These are phyloP conservation scores for Mythimna impura DNA, from an alignment of 2,888 invertebrate species.

Conservation along the genomic window DNA sequence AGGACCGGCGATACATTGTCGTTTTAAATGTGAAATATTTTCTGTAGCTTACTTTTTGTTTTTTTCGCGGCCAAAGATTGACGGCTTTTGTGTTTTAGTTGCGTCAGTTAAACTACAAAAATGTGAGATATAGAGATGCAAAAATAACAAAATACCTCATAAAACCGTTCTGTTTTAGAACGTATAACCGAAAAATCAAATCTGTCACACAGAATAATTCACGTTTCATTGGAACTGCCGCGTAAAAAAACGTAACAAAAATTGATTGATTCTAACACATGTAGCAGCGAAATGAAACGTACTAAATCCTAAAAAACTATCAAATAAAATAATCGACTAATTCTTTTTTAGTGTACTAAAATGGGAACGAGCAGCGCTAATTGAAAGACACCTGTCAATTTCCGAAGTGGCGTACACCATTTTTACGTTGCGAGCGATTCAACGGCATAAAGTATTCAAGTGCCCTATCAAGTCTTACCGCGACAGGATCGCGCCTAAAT, in stretches of 20 bases:
- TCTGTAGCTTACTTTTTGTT: constrained; percentile 64
- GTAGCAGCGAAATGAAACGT: constrained; percentile 36
- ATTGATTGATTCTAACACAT: constrained; percentile 50
- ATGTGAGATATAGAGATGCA: constrained; percentile 30
- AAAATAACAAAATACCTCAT: constrained; percentile 17
- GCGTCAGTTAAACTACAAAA: constrained; percentile 42
- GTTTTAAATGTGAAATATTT: constrained; percentile 66
- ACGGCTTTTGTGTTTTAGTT: constrained; percentile 53
- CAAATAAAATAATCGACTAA: constrained; percentile 55
- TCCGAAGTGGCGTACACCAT: constrained; percentile 72
- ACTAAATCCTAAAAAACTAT: constrained; percentile 51
- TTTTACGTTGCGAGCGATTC: constrained; percentile 76
- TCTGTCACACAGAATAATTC: constrained; percentile 40
- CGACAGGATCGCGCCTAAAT: constrained; percentile 84
- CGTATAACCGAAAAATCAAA: constrained; percentile 24
- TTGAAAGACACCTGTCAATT: constrained; percentile 87
- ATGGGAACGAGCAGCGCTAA: constrained; percentile 69
- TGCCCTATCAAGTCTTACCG: constrained; percentile 77
- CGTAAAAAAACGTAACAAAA: constrained; percentile 28
- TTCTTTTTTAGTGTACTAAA: constrained; percentile 50
- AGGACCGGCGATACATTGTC: constrained; percentile 62
- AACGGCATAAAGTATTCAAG: constrained; percentile 86
- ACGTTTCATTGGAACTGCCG: constrained; percentile 21
- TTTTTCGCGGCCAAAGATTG: constrained; percentile 45
- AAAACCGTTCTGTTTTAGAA: constrained; percentile 27